Conservation (phyloP, 2,797 vertebrate genomes). For the Lepilemur septentrionalis region DNA sequence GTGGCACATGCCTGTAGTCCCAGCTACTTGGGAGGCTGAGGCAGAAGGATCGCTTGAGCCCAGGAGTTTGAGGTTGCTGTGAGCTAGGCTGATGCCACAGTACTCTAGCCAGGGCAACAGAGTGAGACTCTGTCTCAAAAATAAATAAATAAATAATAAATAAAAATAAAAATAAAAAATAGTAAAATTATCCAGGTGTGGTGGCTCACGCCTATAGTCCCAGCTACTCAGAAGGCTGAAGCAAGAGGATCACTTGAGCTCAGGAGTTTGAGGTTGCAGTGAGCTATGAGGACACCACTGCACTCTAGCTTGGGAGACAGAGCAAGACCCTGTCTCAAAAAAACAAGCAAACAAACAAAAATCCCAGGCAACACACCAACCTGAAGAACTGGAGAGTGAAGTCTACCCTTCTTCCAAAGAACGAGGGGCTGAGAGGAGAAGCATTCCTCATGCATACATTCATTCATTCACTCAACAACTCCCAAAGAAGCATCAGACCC, state of each 20-base stretch:
- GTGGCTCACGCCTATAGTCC: background rate
- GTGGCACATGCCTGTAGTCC: too few species aligned
- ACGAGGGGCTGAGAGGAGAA: background rate
- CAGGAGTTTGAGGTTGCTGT: too few species aligned
- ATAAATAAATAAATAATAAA: too few species aligned
- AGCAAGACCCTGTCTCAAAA: background rate
- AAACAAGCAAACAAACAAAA: background rate
- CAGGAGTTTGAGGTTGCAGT: background rate
- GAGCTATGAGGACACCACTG: background rate
- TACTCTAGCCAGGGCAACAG: too few species aligned
- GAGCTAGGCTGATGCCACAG: too few species aligned
- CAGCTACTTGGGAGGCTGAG: too few species aligned
- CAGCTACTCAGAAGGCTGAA: background rate
- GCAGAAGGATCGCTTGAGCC: too few species aligned
- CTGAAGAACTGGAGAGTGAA: background rate
- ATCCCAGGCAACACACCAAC: background rate
- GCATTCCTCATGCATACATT: background rate
- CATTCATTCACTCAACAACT: background rate
- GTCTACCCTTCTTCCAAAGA: background rate
- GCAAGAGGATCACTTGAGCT: background rate
- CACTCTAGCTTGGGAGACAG: background rate
- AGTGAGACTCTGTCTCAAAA: too few species aligned
- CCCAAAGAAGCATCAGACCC: background rate
- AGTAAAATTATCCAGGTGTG: background rate
- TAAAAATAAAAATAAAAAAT: background rate